Base-by-base conservation (phyloP, 1,140 invertebrate genomes). In the Pemphigus obesinymphae region DNA sequence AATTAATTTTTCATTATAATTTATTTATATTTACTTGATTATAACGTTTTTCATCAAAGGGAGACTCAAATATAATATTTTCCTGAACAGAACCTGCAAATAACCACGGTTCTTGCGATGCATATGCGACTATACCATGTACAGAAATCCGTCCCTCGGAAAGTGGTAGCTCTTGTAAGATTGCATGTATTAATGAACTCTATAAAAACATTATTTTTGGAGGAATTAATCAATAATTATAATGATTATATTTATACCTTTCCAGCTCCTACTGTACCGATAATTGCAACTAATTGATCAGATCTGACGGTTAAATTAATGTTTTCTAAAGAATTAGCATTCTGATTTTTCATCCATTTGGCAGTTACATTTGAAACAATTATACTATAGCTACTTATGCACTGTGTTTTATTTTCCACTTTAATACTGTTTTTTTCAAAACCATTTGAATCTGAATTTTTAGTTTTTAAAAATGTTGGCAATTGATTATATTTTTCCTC, bases 51-150 rank as follows among this genome's bases (percentile, higher is more conserved):
- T 90, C 89, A 85, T 95, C 90, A 89, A 93, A 93, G 40, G 90
- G 86, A 82, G 91, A 88, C 0, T 96, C 96, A 87, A 98, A 97
- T 0, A 97, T 85, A 72, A 99, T 96, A 87, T 98, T 99, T 85
- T 97, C 93, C 48, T 92, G 88, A 6, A 95, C 90, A 61, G 91
- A 90, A 20, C 92, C 93, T 82, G 90, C 87, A 86, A 95, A 95
- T 0, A 97, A 89, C 96, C 96, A 99, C 0, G 96, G 92, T 84
- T 97, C 94, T 87, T 98, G 96, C n/a, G 94, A 93, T 17, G 94
- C 92, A 87, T 97, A 98, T 0, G 94, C 93, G 7, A 97, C 87
- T 50, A 88, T 91, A 23, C 96, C 96, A 63, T 90, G 90, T 0
- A 96, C 88, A 70, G 90, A 88, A 0, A 97, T 87, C 10, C 86